These are phyloP conservation scores for Parasteatoda tepidariorum DNA, from an alignment of 1,140 invertebrate species.

Conservation along the genomic window DNA sequence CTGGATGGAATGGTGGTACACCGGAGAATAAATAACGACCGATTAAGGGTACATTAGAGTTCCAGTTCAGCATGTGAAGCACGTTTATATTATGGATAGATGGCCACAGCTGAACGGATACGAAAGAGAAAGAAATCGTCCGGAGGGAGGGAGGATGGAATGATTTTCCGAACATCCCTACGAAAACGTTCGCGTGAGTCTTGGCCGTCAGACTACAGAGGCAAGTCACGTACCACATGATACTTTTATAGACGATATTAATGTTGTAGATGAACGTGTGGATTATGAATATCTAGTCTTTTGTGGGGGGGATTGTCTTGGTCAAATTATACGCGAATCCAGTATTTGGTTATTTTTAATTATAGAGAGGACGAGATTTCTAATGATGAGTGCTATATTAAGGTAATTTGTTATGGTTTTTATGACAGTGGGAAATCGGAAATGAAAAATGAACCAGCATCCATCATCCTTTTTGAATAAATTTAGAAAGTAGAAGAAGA, in stretches of 20 bases:
- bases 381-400: not conserved
- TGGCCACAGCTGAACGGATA: constrained; percentile 10
- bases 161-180: not conserved
- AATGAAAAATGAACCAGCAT: too few species aligned
- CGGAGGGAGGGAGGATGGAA: not conserved
- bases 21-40: not conserved
- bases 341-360: not conserved
- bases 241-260: not conserved
- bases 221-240: not conserved
- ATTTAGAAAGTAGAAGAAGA: too few species aligned
- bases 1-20: not conserved
- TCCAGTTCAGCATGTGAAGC: not conserved
- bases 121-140: not conserved
- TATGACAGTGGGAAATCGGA: too few species aligned
- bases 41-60: not conserved
- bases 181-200: constrained; percentile 38
- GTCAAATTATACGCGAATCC: not conserved
- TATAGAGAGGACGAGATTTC: not conserved
- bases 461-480: too few species aligned
- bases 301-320: not conserved
- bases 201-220: not conserved
- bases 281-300: not conserved
- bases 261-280: not conserved
- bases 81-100: not conserved
- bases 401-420: not conserved